Base-by-base conservation (phyloP, 2,888 invertebrate genomes). In the Lamellibrachia satsuma region DNA sequence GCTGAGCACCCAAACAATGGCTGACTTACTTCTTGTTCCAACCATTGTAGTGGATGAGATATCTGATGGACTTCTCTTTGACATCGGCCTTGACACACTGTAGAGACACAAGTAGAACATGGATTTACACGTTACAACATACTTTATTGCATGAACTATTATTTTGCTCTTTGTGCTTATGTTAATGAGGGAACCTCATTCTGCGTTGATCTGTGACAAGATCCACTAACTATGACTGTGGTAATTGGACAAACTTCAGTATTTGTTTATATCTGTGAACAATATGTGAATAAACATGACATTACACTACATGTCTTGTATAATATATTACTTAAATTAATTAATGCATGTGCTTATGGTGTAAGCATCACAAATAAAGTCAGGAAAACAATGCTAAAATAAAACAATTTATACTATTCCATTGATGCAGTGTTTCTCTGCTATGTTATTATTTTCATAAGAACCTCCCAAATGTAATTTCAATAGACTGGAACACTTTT, bases 1-100 rank as follows among this genome's bases (percentile, higher is more conserved):
- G 60, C 39, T 55, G 22, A 7, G 9, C 22, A 92, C n/a, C n/a
- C n/a, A 22, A 93, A 39, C 7, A 90, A 92, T 8, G 57, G 4
- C 39, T 90, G n/a, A 95, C 95, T 95, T 97, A 99, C 98, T 98
- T 99, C 97, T 99, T 99, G 96, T 99, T 99, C 99, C 99, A 99
- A 2, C 99, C 99, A 94, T 98, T 98, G 96, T 99, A 99, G 97
- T 99, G 99, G 94, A 99, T 98, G 93, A 98, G 98, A 97, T 99
- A 99, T 96, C 98, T 98, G 8, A 98, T 97, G 96, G 98, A 98
- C 96, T 98, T 98, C 95, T 98, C 98, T 96, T 98, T 98, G 97
- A 95, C 94, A 93, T 96, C 96, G 92, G 98, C 97, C 97, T 98
- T 98, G 52, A 99, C 97, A 96, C 99, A 98, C 97, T 97, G 94